phyloP scores from a whole-genome alignment of 1,140 invertebrate species.

The Dreissena rostriformis region DNA sequence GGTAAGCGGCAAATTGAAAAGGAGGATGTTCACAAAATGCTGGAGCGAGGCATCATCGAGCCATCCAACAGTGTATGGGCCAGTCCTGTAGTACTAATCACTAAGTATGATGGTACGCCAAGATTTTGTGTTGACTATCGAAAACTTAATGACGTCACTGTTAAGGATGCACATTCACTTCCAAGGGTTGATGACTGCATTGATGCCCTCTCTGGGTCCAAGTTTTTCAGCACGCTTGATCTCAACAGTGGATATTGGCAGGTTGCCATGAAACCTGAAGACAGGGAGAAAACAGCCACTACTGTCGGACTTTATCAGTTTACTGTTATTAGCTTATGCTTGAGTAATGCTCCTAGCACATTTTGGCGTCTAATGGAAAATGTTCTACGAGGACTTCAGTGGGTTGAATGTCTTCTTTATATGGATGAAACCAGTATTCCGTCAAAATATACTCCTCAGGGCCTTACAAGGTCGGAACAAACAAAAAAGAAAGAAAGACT shows the following conservation, averaged over 20 bases:
- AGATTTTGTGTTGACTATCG: constrained; percentile 69
- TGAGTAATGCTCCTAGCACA: constrained; percentile 52
- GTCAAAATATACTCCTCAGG: constrained; percentile 29
- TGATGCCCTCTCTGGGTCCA: constrained; percentile 46
- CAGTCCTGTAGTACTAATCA: no score
- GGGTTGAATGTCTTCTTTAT: constrained; percentile 46
- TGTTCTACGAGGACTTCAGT: constrained; percentile 54
- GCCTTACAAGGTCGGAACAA: constrained; percentile 42
- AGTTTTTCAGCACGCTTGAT: constrained; percentile 61
- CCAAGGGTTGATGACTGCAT: constrained; percentile 63
- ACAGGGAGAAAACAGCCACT: constrained; percentile 58
- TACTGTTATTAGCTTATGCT: no score
- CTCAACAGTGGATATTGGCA: constrained; percentile 76
- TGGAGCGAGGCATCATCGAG: constrained; percentile 29
- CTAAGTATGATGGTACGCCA: not conserved
- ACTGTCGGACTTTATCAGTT: no score
- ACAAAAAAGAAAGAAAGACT: constrained; percentile 58
- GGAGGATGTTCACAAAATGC: constrained; percentile 38
- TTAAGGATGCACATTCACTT: constrained; percentile 65
- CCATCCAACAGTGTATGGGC: constrained; percentile 42
- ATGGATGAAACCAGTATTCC: constrained; percentile 58
- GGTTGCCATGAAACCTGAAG: constrained; percentile 72
- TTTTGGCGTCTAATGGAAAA: constrained; percentile 70
- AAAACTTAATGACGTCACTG: constrained; percentile 63
- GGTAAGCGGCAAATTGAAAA: constrained; percentile 8